A percentile compares a stretch with the other conserved stretches of the same genome.
Conservation (phyloP, 2,797 vertebrate species). For the Dallia pectoralis region DNA sequence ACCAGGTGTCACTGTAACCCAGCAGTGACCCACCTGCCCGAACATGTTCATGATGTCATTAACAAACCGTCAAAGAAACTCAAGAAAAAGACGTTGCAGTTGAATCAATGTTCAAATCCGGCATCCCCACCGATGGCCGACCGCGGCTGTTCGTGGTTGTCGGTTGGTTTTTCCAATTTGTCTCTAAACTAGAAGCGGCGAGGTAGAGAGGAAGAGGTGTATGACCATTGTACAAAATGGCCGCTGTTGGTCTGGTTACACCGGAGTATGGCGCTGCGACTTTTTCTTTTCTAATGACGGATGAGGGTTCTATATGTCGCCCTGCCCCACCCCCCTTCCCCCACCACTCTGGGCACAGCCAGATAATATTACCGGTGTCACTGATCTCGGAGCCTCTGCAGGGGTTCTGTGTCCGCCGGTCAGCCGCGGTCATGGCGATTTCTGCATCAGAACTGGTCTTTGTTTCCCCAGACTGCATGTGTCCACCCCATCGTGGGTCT, state of each 20-base stretch:
- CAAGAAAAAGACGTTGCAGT: slow-evolving; percentile 32
- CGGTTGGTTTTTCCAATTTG: slow-evolving; percentile 43
- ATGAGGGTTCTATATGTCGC: not conserved
- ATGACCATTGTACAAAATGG: slow-evolving; percentile 71
- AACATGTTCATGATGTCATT: slow-evolving; percentile 37
- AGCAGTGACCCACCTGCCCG: slow-evolving; percentile 16
- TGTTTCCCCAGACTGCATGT: slow-evolving; percentile 48
- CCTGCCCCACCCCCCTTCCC: not conserved
- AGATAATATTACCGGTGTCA: not conserved
- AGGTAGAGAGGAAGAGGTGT: slow-evolving; percentile 28
- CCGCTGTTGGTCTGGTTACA: slow-evolving; percentile 45
- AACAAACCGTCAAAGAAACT: slow-evolving; percentile 48
- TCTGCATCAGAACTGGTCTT: slow-evolving; percentile 67
- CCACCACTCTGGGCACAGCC: slow-evolving; percentile 2
- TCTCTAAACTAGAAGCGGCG: not conserved
- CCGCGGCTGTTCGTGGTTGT: slow-evolving; percentile 39
- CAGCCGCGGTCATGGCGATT: slow-evolving; percentile 73
- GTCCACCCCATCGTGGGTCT: not conserved
- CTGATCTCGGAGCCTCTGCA: slow-evolving; percentile 57
- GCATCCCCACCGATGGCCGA: slow-evolving; percentile 43
- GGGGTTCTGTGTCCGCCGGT: slow-evolving; percentile 64
- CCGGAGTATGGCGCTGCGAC: slow-evolving; percentile 28
- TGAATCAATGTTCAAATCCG: slow-evolving; percentile 50
- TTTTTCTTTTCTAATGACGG: slow-evolving; percentile 5
- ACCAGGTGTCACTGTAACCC: slow-evolving; percentile 48